These are phyloP conservation scores for Trachelus troglodyta DNA, from an alignment of 2,888 invertebrate genomes.

Conservation along the genomic window DNA sequence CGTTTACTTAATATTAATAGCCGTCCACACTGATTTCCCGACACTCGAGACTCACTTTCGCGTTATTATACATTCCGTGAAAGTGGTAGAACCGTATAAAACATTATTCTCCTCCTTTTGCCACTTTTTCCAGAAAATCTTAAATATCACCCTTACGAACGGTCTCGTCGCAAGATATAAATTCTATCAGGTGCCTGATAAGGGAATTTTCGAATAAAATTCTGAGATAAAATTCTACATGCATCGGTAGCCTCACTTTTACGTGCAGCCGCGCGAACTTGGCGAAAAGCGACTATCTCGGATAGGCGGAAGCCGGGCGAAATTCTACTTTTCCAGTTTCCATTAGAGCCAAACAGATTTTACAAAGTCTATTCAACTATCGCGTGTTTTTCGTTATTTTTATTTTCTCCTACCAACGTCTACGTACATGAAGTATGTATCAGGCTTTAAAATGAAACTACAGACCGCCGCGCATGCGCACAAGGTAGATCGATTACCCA, in stretches of 20 bases:
- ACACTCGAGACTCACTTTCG: no score
- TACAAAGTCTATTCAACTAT: neutral
- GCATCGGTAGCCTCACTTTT: neutral
- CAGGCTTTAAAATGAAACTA: neutral
- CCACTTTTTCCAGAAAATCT: neutral
- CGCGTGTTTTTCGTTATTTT: neutral
- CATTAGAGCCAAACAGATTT: neutral
- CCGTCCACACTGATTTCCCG: no score
- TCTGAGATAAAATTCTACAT: neutral
- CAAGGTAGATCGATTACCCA: no score
- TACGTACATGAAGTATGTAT: neutral
- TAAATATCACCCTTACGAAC: neutral
- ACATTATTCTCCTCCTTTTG: neutral
- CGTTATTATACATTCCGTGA: no score
- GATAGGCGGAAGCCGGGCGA: neutral
- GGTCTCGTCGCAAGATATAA: no score
- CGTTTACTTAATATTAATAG: no score
- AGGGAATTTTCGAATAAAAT: neutral
- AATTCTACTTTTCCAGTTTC: neutral
- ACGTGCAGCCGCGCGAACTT: neutral
- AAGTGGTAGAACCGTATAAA: no score
- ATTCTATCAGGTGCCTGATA: neutral
- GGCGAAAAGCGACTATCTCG: neutral
- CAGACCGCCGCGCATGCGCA: no score
- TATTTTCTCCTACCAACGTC: neutral